Evolutionary conservation across 1,140 invertebrate genomes (phyloP).

Genomic region (Apis cerana): DNA sequence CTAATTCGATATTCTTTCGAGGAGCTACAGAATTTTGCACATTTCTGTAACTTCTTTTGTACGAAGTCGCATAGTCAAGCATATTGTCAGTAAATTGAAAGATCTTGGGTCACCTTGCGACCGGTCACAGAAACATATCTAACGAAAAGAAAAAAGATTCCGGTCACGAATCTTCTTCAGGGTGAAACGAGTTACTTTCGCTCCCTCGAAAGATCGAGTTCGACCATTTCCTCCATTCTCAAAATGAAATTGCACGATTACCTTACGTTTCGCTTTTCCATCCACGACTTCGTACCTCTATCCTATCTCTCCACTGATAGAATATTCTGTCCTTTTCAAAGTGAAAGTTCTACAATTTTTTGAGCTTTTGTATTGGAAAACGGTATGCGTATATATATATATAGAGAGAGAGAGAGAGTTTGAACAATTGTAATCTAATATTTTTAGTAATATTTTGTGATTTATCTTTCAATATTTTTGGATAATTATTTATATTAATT

Average conservation of each 20-base stretch:
- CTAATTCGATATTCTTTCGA: conserved; percentile 1
- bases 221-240: conserved; percentile 47
- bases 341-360: neutral
- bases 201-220: conserved; percentile 45
- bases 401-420: too few relatives aligned
- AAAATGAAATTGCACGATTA: conserved; percentile 65
- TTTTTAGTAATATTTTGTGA: too few relatives aligned
- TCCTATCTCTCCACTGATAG: neutral
- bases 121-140: conserved; percentile 29
- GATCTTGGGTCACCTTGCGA: conserved; percentile 32
- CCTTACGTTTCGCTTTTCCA: conserved; percentile 57
- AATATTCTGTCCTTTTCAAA: conserved; percentile 38
- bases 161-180: conserved; percentile 56
- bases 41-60: neutral
- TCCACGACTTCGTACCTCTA: neutral
- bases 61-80: conserved; percentile 5
- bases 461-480: too few relatives aligned
- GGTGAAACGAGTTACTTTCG: conserved; percentile 41
- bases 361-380: neutral
- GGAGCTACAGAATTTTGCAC: too few relatives aligned
- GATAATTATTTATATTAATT: too few relatives aligned
- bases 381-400: too few relatives aligned
- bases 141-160: conserved; percentile 41
- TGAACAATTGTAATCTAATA: too few relatives aligned
- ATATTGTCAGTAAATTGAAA: conserved; percentile 18